A percentile compares a stretch with the other conserved stretches of the same genome.
These are phyloP conservation scores for Panthera leo DNA, from an alignment of 2,113 vertebrate genomes.

Conservation along the genomic window DNA sequence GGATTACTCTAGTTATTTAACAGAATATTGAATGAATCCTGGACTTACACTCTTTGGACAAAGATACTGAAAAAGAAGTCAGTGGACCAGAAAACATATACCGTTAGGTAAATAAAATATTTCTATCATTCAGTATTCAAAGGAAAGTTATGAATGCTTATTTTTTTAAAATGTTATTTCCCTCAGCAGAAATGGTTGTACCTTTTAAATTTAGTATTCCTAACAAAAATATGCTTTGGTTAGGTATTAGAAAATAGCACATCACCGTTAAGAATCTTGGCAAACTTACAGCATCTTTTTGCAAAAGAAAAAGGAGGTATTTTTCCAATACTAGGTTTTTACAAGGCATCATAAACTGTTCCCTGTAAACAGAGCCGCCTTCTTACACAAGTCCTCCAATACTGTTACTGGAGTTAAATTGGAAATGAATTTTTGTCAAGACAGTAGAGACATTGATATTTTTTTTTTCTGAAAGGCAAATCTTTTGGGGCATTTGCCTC, in stretches of 20 bases:
- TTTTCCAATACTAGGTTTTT: not conserved
- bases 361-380: not conserved
- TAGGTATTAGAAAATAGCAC: not conserved
- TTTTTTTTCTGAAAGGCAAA: not conserved
- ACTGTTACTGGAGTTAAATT: constrained; percentile 24
- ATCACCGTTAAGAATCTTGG: not conserved
- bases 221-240: constrained; percentile 26
- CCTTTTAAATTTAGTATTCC: constrained; percentile 1
- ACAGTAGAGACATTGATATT: not conserved
- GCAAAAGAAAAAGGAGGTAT: not conserved
- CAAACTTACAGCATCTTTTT: not conserved
- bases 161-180: constrained; percentile 1
- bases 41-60: not conserved
- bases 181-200: not conserved
- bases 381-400: constrained; percentile 7
- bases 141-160: not conserved
- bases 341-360: not conserved
- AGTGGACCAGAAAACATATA: not conserved
- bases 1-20: not conserved
- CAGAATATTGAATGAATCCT: not conserved
- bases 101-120: not conserved
- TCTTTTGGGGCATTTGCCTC: constrained; percentile 32
- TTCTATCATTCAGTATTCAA: constrained; percentile 26
- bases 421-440: constrained; percentile 47
- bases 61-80: constrained; percentile 5